Evolutionary conservation across 2,888 invertebrate genomes (phyloP).

Genomic region (Eumerus sabulonum): DNA sequence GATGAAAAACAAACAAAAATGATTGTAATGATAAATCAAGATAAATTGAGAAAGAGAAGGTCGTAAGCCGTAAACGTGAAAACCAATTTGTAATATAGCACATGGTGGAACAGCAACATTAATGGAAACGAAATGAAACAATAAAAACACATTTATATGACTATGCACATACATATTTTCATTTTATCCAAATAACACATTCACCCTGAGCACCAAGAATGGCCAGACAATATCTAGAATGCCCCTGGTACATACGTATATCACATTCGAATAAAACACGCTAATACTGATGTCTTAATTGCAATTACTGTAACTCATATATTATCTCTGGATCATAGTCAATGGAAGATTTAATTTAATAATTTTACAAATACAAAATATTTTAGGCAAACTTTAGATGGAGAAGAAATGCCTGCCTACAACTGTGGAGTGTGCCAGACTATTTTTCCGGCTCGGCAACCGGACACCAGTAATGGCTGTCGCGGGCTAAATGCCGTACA

Average conservation of each 20-base stretch:
- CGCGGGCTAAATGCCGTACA: slow-evolving; percentile 94
- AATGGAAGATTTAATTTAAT: too few relatives aligned
- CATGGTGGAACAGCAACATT: slow-evolving; percentile 15
- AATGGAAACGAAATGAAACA: slow-evolving; percentile 51
- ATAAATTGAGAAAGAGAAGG: slow-evolving; percentile 49
- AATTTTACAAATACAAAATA: too few relatives aligned
- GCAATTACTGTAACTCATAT: too few relatives aligned
- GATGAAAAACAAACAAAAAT: slow-evolving; percentile 18
- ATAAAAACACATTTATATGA: slow-evolving; percentile 64
- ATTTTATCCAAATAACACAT: neutral
- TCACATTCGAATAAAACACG: too few relatives aligned
- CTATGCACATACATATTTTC: slow-evolving; percentile 22
- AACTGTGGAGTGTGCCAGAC: slow-evolving; percentile 91
- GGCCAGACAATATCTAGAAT: too few relatives aligned
- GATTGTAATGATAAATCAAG: slow-evolving; percentile 51
- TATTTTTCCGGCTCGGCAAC: slow-evolving; percentile 92
- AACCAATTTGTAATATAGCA: slow-evolving; percentile 54
- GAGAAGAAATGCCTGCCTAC: too few relatives aligned
- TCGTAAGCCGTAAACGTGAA: neutral
- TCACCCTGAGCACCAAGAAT: too few relatives aligned
- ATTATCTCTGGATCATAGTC: too few relatives aligned
- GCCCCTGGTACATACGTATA: too few relatives aligned
- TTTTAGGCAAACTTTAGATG: too few relatives aligned
- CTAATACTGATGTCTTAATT: too few relatives aligned
- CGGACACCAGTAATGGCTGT: slow-evolving; percentile 92